Conservation (phyloP, 2,888 invertebrate species). For the Parnassius apollo region DNA sequence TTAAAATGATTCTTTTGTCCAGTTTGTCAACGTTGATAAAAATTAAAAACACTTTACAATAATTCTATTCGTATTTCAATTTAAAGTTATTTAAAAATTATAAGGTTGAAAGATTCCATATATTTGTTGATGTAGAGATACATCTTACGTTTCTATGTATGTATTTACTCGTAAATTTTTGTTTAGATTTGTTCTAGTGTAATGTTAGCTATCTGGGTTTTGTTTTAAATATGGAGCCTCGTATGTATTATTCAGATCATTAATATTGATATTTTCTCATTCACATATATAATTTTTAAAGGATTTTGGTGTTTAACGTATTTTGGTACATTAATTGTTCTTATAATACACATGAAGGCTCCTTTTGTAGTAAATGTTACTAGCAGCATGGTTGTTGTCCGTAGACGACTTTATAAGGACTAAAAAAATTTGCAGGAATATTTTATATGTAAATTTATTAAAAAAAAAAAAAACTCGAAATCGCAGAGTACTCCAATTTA, state of each 20-base stretch:
- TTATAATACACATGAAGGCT: slow-evolving; percentile 49
- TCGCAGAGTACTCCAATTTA: too few relatives aligned
- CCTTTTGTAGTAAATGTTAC: slow-evolving; percentile 49
- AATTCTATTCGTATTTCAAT: slow-evolving; percentile 7
- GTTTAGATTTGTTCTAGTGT: slow-evolving; percentile 31
- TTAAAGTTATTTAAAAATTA: slow-evolving; percentile 25
- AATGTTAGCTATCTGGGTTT: slow-evolving; percentile 31
- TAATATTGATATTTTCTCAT: not conserved
- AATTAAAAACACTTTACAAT: not conserved
- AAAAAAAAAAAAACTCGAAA: too few relatives aligned
- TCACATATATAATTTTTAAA: too few relatives aligned
- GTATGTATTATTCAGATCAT: slow-evolving; percentile 24
- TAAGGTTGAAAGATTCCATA: slow-evolving; percentile 5
- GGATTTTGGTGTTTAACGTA: too few relatives aligned
- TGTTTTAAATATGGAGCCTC: slow-evolving; percentile 29
- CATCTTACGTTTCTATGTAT: not conserved
- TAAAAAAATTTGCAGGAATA: slow-evolving; percentile 31
- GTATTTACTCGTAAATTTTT: slow-evolving; percentile 20
- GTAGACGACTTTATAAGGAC: slow-evolving; percentile 49
- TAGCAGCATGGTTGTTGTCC: slow-evolving; percentile 76
- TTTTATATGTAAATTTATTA: too few relatives aligned
- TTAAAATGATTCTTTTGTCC: slow-evolving; percentile 2
- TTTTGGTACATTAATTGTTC: not conserved
- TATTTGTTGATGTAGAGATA: not conserved
- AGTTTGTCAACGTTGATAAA: slow-evolving; percentile 9